Evolutionary conservation across 2,888 invertebrate genomes (phyloP), one percentile per base, ranked within the genome.

Genomic region (Chymomyza procnemis): DNA sequence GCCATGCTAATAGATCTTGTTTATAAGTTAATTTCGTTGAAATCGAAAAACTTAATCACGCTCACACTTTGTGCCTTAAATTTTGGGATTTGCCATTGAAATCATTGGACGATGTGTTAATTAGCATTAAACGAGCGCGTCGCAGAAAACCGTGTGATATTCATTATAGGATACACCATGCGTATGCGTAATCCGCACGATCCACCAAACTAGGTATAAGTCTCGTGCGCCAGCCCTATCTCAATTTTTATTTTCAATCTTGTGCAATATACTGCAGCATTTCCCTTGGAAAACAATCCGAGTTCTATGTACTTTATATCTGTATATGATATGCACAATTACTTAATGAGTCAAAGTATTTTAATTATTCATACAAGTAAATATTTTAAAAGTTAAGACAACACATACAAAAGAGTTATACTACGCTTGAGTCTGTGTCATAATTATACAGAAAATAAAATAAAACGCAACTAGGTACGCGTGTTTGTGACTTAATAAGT

Each of bases 11-110:
- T 78, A 52, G 71, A 74, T 81, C 82, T 79, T 68, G 74, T 86
- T 78, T 69, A 81, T 86, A 74, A 68, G 85, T 86, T 76, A 81
- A 84, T 86, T 84, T 34, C 61, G 58, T 22, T 59, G 61, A 66
- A 73, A 22, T 22, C 57, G 61, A 66, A 73, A 22, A 80, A 73
- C 76, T 64, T 71, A 80, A 83, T 80, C 67, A 71, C 64, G 21
- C 70, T 73, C 67, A 57, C 67, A 66, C 59, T 70, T 21, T 8
- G 18, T 50, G 19, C 16, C 16, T 50, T 50, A 6, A 50, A 50
- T 16, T n/a, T 5, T 19, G 19, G 4, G 16, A 16, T 21, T 54
- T 14, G 19, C 14, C 19, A 54, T 2, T 21, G 54, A 3, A 54
- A 21, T 54, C 14, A 14, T 22, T 8, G 21, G 9, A 54, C 21